Percentiles rank a stretch among this genome's conserved stretches.
These are phyloP conservation scores for Leptodactylus fallax DNA, from an alignment of 2,797 vertebrate genomes.

Conservation along the genomic window DNA sequence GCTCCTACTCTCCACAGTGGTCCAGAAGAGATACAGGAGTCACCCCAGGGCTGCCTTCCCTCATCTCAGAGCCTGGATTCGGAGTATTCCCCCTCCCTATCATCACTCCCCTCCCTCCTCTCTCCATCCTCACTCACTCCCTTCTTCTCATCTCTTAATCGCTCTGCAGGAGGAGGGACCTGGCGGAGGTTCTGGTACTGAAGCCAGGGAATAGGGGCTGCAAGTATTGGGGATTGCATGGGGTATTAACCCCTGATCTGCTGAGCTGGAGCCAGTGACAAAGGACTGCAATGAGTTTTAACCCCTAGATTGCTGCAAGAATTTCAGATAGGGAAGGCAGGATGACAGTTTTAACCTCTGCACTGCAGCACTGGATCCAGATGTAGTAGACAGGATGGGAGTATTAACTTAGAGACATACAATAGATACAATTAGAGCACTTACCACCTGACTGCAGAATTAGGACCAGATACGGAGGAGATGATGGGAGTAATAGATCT, in stretches of 20 bases:
- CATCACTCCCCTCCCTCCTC: not conserved
- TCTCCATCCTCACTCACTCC: constrained; percentile 48
- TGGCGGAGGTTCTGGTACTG: constrained; percentile 33
- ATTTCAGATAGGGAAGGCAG: not conserved
- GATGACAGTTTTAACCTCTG: constrained; percentile 3
- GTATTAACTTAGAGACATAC: not conserved
- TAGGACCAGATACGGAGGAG: not conserved
- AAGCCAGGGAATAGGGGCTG: constrained; percentile 8
- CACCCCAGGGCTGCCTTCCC: constrained; percentile 30
- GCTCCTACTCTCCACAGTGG: constrained; percentile 16
- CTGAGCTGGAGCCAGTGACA: not conserved
- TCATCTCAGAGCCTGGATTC: constrained; percentile 39
- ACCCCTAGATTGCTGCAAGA: constrained; percentile 12
- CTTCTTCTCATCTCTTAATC: constrained; percentile 54
- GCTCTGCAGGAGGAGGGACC: constrained; percentile 62
- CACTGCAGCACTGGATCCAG: constrained; percentile 23
- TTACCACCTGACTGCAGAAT: not conserved
- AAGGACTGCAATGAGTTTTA: not conserved
- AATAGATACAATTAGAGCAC: not conserved
- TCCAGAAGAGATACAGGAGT: constrained; percentile 33
- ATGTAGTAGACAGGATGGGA: not conserved
- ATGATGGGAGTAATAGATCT: not conserved
- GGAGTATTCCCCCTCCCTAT: constrained; percentile 15
- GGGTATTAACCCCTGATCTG: constrained; percentile 41
- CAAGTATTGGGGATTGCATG: constrained; percentile 8